Conservation (phyloP, 1,140 invertebrate species). For the Drosophila nebulosa region DNA sequence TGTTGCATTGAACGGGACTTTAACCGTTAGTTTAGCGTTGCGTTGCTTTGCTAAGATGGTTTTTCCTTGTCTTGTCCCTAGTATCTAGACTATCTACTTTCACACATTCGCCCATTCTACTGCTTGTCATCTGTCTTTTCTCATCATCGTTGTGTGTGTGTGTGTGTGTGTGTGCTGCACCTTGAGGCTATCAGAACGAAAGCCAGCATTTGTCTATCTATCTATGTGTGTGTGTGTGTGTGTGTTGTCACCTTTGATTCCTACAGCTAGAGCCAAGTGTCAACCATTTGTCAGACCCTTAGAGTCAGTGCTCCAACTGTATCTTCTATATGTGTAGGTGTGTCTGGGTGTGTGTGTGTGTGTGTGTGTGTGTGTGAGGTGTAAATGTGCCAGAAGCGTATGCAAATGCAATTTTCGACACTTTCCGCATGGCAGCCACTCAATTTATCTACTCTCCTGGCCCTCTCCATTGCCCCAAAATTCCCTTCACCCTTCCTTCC, state of each 20-base stretch:
- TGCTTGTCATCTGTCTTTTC: conserved; percentile 1
- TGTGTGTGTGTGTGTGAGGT: conserved; percentile 12
- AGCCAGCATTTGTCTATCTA: background rate
- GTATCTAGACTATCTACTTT: background rate
- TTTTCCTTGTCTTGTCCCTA: conserved; percentile 6
- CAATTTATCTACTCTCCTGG: conserved; percentile 50
- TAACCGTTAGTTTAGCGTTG: background rate
- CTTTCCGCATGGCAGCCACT: conserved; percentile 57
- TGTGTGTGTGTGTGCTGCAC: background rate
- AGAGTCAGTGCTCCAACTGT: background rate
- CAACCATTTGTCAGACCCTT: conserved; percentile 4
- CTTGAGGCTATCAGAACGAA: background rate
- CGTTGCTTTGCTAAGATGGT: background rate
- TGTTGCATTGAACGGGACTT: background rate
- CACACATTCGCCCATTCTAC: background rate
- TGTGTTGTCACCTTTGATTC: conserved; percentile 4
- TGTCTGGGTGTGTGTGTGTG: conserved; percentile 2
- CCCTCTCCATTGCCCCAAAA: background rate
- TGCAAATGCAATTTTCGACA: conserved; percentile 75
- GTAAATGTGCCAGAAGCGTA: conserved; percentile 50
- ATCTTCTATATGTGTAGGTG: background rate
- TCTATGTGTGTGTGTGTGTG: background rate
- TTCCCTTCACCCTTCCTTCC: background rate
- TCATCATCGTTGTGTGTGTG: background rate
- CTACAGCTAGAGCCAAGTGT: background rate